A percentile compares a stretch with the other conserved stretches of the same genome.
Evolutionary conservation across 2,888 invertebrate species (phyloP).

Genomic region (Ecdyonurus torrentis): DNA sequence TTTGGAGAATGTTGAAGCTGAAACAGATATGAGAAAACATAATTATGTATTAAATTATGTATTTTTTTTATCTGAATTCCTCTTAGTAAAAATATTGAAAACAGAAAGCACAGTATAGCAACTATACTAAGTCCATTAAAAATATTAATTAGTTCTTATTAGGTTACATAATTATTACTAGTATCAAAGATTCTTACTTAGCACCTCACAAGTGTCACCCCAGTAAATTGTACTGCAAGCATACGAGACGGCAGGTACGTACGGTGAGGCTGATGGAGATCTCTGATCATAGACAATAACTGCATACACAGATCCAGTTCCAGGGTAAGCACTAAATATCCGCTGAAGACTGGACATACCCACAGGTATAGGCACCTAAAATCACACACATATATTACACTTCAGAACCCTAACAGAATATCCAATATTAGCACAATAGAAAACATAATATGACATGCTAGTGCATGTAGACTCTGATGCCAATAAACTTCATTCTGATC

Average conservation of each 20-base stretch:
- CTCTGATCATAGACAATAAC: conserved; percentile 30
- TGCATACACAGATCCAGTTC: conserved; percentile 41
- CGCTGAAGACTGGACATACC: conserved; percentile 26
- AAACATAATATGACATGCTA: no score
- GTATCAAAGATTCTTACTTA: conserved; percentile 37
- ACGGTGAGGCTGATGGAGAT: conserved; percentile 33
- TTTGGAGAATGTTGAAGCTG: conserved; percentile 32
- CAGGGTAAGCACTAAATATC: conserved; percentile 39
- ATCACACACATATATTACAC: background rate
- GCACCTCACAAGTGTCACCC: conserved; percentile 31
- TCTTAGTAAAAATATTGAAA: background rate
- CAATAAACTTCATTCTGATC: no score
- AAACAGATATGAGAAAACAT: conserved; percentile 14
- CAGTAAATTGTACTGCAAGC: conserved; percentile 37
- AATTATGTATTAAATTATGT: background rate
- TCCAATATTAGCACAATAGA: no score
- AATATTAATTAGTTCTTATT: no score
- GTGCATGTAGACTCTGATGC: no score
- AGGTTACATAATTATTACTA: no score
- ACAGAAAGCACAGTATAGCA: background rate
- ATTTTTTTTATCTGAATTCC: background rate
- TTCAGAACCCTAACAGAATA: no score
- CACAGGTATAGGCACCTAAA: conserved; percentile 20
- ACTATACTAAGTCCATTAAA: no score
- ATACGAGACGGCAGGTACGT: conserved; percentile 49